Evolutionary conservation across 2,797 vertebrate species (phyloP).

Genomic region (Chelmon rostratus): DNA sequence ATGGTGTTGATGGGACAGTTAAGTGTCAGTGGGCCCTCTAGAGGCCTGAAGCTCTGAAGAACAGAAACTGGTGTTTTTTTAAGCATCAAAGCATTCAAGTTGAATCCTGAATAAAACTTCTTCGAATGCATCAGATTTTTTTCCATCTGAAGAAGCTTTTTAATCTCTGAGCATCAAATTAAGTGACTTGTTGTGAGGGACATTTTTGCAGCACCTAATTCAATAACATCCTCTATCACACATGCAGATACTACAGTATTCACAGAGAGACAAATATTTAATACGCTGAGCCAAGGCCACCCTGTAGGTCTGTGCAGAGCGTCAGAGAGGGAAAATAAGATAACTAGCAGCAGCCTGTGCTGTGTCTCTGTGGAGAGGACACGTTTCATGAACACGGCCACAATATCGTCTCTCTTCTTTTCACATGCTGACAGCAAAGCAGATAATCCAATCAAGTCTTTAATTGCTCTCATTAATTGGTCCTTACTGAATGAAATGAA

Average conservation of each 20-base stretch:
- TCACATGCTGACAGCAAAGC: background rate
- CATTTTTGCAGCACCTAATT: background rate
- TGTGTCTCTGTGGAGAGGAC: background rate
- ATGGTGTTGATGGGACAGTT: constrained; percentile 7
- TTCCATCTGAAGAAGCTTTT: background rate
- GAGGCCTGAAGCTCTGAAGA: constrained; percentile 1
- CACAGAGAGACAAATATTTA: constrained; percentile 25
- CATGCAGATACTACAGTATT: constrained; percentile 12
- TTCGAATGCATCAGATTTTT: background rate
- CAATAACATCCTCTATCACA: constrained; percentile 27
- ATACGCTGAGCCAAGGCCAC: constrained; percentile 34
- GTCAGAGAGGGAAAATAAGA: constrained; percentile 27
- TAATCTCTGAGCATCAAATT: background rate
- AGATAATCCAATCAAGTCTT: constrained; percentile 22
- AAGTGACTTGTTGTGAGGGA: constrained; percentile 12
- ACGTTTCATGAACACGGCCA: background rate
- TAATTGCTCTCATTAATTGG: background rate
- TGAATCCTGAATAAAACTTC: background rate
- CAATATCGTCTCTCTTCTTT: background rate
- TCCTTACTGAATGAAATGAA: background rate
- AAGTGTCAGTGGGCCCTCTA: constrained; percentile 28
- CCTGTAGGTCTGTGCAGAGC: constrained; percentile 33
- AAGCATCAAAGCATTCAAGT: background rate
- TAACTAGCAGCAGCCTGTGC: constrained; percentile 22
- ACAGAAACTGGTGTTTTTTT: constrained; percentile 6